Evolutionary conservation across 1,140 invertebrate genomes (phyloP).

Genomic region (Bursaphelenchus mucronatus): DNA sequence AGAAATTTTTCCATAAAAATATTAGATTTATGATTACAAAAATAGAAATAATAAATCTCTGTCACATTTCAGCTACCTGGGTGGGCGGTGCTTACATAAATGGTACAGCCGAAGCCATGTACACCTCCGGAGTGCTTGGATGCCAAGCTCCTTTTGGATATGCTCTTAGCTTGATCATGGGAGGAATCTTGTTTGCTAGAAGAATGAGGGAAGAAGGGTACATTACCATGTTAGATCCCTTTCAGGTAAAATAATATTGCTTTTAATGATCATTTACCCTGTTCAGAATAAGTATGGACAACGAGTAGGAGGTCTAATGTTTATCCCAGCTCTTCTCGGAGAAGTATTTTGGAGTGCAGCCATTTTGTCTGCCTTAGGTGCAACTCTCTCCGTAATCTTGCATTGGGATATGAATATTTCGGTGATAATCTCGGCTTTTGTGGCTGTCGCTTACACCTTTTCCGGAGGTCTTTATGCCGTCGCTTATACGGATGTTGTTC

Average conservation of each 20-base stretch:
- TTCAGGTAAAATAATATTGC: constrained; percentile 66
- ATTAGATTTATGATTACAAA: background rate
- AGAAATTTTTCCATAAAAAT: constrained; percentile 11
- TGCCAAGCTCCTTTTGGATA: constrained; percentile 97
- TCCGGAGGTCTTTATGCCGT: constrained; percentile 96
- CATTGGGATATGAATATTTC: constrained; percentile 85
- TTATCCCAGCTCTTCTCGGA: constrained; percentile 89
- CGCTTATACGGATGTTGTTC: constrained; percentile 96
- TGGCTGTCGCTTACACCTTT: constrained; percentile 93
- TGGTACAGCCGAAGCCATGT: constrained; percentile 91
- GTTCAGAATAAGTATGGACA: constrained; percentile 80
- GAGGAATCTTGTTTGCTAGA: constrained; percentile 93
- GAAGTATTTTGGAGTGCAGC: constrained; percentile 97
- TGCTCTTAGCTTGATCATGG: constrained; percentile 79
- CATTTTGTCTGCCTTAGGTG: constrained; percentile 85
- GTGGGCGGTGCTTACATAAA: constrained; percentile 98
- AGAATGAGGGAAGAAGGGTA: constrained; percentile 94
- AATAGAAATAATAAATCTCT: background rate
- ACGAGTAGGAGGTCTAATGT: constrained; percentile 90
- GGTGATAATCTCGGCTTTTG: constrained; percentile 84
- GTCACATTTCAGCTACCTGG: constrained; percentile 65
- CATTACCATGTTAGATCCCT: constrained; percentile 95
- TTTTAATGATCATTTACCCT: constrained; percentile 4
- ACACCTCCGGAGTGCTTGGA: constrained; percentile 78
- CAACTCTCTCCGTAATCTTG: constrained; percentile 89